phyloP scores from a whole-genome alignment of 2,797 vertebrate species.

The Enteromius viviparus region DNA sequence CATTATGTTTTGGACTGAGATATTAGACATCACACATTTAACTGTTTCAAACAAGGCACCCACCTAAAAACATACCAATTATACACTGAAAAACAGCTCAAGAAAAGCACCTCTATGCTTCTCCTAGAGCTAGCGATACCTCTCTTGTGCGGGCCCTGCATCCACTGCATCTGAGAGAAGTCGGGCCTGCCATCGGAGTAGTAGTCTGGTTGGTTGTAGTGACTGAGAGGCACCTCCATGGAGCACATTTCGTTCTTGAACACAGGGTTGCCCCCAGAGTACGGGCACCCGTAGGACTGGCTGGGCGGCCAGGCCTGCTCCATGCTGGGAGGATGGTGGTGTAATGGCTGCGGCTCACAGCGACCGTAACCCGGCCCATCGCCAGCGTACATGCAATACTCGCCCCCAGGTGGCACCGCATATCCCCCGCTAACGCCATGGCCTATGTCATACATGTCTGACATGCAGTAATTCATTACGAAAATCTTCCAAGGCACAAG shows the following conservation, averaged over 20 bases:
- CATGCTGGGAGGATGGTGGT: slow-evolving; percentile 88
- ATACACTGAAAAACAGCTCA: background rate
- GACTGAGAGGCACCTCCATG: slow-evolving; percentile 89
- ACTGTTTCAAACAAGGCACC: background rate
- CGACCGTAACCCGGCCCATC: slow-evolving; percentile 82
- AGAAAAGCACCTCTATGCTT: background rate
- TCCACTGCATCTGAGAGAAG: slow-evolving; percentile 90
- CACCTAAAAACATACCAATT: background rate
- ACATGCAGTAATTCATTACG: slow-evolving; percentile 91
- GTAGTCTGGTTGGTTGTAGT: slow-evolving; percentile 89
- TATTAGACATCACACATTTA: background rate
- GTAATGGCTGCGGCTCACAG: slow-evolving; percentile 83
- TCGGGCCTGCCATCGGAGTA: slow-evolving; percentile 87
- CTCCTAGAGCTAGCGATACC: slow-evolving; percentile 76
- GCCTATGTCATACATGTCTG: slow-evolving; percentile 88
- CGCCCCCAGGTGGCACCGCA: slow-evolving; percentile 79
- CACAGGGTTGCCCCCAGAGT: slow-evolving; percentile 76
- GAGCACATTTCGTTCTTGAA: slow-evolving; percentile 90
- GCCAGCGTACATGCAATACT: slow-evolving; percentile 87
- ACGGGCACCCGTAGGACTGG: slow-evolving; percentile 88
- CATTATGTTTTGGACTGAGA: background rate
- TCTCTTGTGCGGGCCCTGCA: slow-evolving; percentile 88
- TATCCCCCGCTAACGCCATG: slow-evolving; percentile 79
- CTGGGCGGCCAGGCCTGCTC: slow-evolving; percentile 89
- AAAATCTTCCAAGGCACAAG: slow-evolving; percentile 21